These are phyloP conservation scores for Alloscopus bannaensis DNA, from an alignment of 2,888 invertebrate species.

Conservation along the genomic window DNA sequence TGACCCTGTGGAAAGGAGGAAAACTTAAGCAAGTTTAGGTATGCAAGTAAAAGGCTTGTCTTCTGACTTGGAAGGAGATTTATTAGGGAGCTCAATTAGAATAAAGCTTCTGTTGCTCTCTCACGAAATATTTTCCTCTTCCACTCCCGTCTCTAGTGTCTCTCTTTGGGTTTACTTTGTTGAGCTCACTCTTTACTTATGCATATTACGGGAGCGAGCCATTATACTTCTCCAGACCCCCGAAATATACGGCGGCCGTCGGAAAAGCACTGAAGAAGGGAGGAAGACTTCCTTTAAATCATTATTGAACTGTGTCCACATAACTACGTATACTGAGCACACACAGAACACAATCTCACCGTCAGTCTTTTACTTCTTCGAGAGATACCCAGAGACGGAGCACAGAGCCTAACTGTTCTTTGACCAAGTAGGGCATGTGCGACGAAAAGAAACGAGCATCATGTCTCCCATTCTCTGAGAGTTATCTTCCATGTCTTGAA, in stretches of 20 bases:
- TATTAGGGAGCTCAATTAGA: slow-evolving; percentile 61
- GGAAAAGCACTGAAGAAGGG: too few species aligned
- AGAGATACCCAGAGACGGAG: neutral
- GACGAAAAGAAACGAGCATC: neutral
- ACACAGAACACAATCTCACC: too few species aligned
- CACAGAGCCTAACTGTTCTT: slow-evolving; percentile 2
- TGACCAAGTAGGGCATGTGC: slow-evolving; percentile 7
- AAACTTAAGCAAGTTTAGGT: slow-evolving; percentile 31
- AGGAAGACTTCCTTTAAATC: slow-evolving; percentile 12
- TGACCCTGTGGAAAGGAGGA: slow-evolving; percentile 51
- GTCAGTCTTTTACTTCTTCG: neutral
- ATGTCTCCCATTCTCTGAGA: neutral
- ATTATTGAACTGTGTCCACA: slow-evolving; percentile 5
- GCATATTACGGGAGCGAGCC: neutral
- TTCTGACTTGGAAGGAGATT: slow-evolving; percentile 55
- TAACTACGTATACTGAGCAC: neutral
- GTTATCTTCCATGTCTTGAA: neutral
- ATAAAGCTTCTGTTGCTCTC: slow-evolving; percentile 57
- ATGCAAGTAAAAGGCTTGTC: slow-evolving; percentile 42
- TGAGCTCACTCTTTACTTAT: neutral
- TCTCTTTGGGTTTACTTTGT: neutral
- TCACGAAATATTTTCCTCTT: neutral
- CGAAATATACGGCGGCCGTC: too few species aligned
- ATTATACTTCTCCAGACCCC: neutral
- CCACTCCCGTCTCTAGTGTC: neutral